phyloP scores from a whole-genome alignment of 2,888 invertebrate species.

The Drosophila austrosaltans region DNA sequence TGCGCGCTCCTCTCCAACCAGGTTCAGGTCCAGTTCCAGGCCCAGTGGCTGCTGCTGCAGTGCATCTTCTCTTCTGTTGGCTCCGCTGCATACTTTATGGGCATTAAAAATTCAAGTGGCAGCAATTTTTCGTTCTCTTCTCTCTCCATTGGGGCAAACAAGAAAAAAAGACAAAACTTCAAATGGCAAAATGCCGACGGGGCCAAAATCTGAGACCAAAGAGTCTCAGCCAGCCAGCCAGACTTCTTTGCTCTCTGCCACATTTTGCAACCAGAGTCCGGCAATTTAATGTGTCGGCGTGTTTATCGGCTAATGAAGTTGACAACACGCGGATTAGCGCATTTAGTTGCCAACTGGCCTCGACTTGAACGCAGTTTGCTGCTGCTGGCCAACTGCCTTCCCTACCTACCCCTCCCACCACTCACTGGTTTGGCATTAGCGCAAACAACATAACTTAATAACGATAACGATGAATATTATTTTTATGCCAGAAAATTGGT shows the following conservation, averaged over 20 bases:
- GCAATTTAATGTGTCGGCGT: slow-evolving; percentile 82
- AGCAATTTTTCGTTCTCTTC: slow-evolving; percentile 80
- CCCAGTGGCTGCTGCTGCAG: slow-evolving; percentile 30
- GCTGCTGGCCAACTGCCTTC: slow-evolving; percentile 16
- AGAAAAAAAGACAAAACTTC: slow-evolving; percentile 57
- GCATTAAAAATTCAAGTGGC: slow-evolving; percentile 83
- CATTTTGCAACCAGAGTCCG: slow-evolving; percentile 37
- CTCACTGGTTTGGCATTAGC: slow-evolving; percentile 63
- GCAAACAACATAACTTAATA: slow-evolving; percentile 79
- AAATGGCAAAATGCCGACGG: slow-evolving; percentile 71
- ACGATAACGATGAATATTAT: slow-evolving; percentile 80
- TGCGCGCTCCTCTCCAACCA: slow-evolving; percentile 20
- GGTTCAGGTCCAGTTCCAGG: too few relatives aligned
- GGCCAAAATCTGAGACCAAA: slow-evolving; percentile 35
- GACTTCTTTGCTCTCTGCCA: background rate
- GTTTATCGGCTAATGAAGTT: slow-evolving; percentile 84
- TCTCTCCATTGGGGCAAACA: slow-evolving; percentile 28
- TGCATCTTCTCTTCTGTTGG: slow-evolving; percentile 30
- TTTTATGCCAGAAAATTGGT: slow-evolving; percentile 73
- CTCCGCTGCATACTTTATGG: slow-evolving; percentile 78
- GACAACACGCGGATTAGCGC: slow-evolving; percentile 84
- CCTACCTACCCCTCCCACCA: background rate
- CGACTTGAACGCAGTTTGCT: slow-evolving; percentile 27
- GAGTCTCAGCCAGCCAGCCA: background rate
- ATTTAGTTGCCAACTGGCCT: slow-evolving; percentile 74